These are phyloP conservation scores for Meloidogyne hapla DNA, from an alignment of 1,140 invertebrate genomes.

Conservation along the genomic window DNA sequence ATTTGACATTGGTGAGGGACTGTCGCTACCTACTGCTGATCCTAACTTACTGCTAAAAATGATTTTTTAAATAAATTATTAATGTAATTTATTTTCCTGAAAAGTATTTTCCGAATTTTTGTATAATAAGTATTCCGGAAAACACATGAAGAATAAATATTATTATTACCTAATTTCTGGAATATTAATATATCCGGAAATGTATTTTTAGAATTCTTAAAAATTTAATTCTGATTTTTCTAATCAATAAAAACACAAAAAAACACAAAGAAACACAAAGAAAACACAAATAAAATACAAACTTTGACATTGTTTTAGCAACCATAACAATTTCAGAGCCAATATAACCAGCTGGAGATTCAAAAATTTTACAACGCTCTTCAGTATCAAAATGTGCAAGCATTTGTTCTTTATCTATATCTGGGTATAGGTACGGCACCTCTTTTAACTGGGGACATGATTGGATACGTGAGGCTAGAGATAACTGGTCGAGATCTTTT, in stretches of 20 bases:
- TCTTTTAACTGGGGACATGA: slow-evolving; percentile 62
- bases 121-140: no score
- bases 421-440: slow-evolving; percentile 60
- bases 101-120: background rate
- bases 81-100: no score
- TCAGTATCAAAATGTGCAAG: slow-evolving; percentile 56
- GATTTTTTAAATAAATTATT: background rate
- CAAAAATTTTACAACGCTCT: slow-evolving; percentile 51
- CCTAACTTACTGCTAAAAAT: slow-evolving; percentile 45
- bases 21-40: slow-evolving; percentile 56
- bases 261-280: background rate
- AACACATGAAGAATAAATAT: no score
- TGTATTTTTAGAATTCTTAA: no score
- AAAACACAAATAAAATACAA: background rate
- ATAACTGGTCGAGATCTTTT: slow-evolving; percentile 63
- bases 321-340: slow-evolving; percentile 64
- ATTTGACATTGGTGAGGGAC: slow-evolving; percentile 58
- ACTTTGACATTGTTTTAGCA: slow-evolving; percentile 50
- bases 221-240: background rate
- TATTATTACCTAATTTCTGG: no score
- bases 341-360: slow-evolving; percentile 60
- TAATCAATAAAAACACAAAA: background rate
- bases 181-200: no score
- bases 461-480: slow-evolving; percentile 58
- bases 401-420: slow-evolving; percentile 64